Evolutionary conservation across 2,888 invertebrate species (phyloP).

Genomic region (Diarsia brunnea): DNA sequence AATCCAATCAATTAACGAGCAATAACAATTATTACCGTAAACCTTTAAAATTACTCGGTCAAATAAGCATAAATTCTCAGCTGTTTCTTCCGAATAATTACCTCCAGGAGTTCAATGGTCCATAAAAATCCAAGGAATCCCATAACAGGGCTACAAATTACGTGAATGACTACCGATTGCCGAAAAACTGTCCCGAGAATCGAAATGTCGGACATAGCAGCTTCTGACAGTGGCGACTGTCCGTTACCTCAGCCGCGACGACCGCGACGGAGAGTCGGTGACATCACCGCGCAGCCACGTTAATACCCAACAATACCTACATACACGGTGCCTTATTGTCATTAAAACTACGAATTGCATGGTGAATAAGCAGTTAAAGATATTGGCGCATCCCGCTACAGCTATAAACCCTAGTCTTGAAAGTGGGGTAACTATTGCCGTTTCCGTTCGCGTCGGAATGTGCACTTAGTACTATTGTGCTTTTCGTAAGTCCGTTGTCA

Average conservation of each 20-base stretch:
- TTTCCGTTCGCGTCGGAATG: constrained; percentile 59
- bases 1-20: constrained; percentile 13
- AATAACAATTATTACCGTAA: constrained; percentile 14
- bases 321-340: constrained; percentile 62
- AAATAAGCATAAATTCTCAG: constrained; percentile 18
- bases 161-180: constrained; percentile 2
- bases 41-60: constrained; percentile 11
- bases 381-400: constrained; percentile 63
- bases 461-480: constrained; percentile 53
- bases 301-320: constrained; percentile 75
- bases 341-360: constrained; percentile 65
- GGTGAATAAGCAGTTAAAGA: constrained; percentile 67
- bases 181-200: constrained; percentile 38
- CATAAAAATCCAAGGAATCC: constrained; percentile 22
- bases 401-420: constrained; percentile 57
- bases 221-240: constrained; percentile 57
- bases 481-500: constrained; percentile 52
- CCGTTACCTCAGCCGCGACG: constrained; percentile 73
- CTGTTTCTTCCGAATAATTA: constrained; percentile 17
- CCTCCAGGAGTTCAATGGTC: constrained; percentile 16
- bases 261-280: constrained; percentile 76
- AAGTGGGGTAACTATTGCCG: constrained; percentile 63
- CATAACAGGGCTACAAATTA: constrained; percentile 30
- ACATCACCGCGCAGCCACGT: constrained; percentile 82
- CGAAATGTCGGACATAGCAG: constrained; percentile 34